Base-by-base conservation (phyloP, 2,888 invertebrate genomes). In the Apodemia duryi region DNA sequence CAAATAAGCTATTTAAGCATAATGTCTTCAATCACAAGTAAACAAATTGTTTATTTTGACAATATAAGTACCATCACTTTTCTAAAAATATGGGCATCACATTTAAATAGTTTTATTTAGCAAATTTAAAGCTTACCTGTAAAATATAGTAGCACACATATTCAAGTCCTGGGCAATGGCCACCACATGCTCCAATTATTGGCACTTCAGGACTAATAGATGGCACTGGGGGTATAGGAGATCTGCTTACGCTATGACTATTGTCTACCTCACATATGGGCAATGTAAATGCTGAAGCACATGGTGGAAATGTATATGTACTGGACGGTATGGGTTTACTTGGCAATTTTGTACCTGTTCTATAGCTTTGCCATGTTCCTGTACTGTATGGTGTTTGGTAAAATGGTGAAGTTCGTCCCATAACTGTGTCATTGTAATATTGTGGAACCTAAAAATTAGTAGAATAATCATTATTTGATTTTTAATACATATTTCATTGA, bases 81-180 rank as follows among this genome's bases (percentile, higher is more conserved):
- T 21, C 21, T 21, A 35, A 35, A 32, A 35, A 41, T 7, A 41
- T 41, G 3, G 9, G 7, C 41, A 41, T 41, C 41, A 41, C 9
- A 41, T 41, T 41, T 9, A 7, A 41, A 41, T 41, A 41, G 7
- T 9, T 41, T 43, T 46, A 46, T 46, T 3, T 13, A 46, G 13
- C 3, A 49, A 49, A 49, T 49, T 49, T 6, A 13, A n/a, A 49
- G 4, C 51, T 74, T 77, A 94, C 94, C 92, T 94, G 94, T 76
- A 95, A 88, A 76, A 94, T 94, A 81, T 94, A 94, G 83, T 95
- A 95, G 85, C 94, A 95, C 73, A 95, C 94, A 88, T 94, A 94
- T 89, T 95, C 95, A 87, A 94, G 94, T 70, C 94, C 94, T 70
- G 94, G 94, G 72, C 95, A 95, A 77, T 94, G 94, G 5, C 95